Evolutionary conservation across 2,797 vertebrate species (phyloP).

Genomic region (Poecile montanus): DNA sequence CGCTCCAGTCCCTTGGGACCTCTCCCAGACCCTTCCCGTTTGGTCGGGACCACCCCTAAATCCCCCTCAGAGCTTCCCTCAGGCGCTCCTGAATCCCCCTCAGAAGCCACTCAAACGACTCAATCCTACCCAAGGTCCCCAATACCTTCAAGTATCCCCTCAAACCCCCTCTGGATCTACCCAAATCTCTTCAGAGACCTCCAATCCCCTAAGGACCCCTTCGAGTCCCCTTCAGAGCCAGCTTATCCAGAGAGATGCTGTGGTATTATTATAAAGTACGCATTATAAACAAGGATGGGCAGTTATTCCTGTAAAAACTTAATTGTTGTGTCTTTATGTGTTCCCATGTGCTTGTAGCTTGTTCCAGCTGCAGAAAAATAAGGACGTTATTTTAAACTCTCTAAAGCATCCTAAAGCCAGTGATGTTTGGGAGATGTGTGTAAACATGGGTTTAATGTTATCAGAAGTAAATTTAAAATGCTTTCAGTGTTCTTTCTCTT

Average conservation of each 20-base stretch:
- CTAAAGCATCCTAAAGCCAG: neutral
- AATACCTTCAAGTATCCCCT: accelerated
- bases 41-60: neutral
- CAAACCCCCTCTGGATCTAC: neutral
- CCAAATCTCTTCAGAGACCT: neutral
- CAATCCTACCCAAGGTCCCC: neutral
- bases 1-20: too few species aligned
- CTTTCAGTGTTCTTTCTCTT: neutral
- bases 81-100: neutral
- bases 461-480: neutral
- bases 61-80: neutral
- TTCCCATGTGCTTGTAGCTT: neutral
- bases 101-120: neutral
- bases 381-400: accelerated
- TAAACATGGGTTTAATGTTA: neutral
- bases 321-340: accelerated
- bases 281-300: accelerated
- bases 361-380: neutral
- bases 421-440: neutral
- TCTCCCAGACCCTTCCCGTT: too few species aligned
- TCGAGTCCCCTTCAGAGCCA: neutral
- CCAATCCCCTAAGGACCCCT: neutral
- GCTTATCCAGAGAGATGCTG: neutral
- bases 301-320: neutral
- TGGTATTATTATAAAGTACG: neutral